Base-by-base conservation (phyloP, 2,797 vertebrate species). In the Falco novaeseelandiae region DNA sequence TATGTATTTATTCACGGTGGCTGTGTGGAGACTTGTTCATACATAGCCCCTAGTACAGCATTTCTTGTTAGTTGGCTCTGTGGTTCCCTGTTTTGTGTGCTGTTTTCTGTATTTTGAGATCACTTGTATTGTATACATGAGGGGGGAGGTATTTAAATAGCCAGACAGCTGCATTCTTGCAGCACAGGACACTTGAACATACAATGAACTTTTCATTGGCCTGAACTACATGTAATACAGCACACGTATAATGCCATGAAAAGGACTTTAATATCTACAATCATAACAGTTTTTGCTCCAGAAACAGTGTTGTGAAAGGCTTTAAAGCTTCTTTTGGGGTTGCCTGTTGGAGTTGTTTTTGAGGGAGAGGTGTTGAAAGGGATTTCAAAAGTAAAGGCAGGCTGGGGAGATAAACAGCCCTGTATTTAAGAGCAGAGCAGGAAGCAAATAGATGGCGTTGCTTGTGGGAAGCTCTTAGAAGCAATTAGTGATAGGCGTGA, bases 401-500 rank as follows among this genome's bases (percentile, higher is more conserved):
- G 40, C 94, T 83, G 84, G 44, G 72, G 69, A 86, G 95, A 94
- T 91, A 88, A 95, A 67, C 52, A 65, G 72, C 58, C 67, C 95
- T 48, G 55, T 63, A 92, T 82, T 40, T 63, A 29, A 36, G 79
- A 90, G 69, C 44, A 19, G 90, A 5, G 32, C 92, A 96, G 96
- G 96, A 97, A 96, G 88, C 0, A 0, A 80, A 29, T 66, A 61
- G 81, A 51, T 52, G 79, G 84, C 0, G 16, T 54, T 61, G 76
- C 76, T 88, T 20, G 65, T 67, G 83, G 79, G 87, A 81, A 61
- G 83, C 90, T 96, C 93, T 93, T 90, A 86, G 72, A 91, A 96
- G 83, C 81, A 71, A 86, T 95, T 65, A 90, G 52, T 7, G 90
- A 92, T 95, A 94, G 96, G 90, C 62, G 73, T 9, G 76, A 67